A percentile compares a stretch with the other conserved stretches of the same genome.
These are phyloP conservation scores for Rafetus swinhoei DNA, from an alignment of 2,113 vertebrate genomes.

Conservation along the genomic window DNA sequence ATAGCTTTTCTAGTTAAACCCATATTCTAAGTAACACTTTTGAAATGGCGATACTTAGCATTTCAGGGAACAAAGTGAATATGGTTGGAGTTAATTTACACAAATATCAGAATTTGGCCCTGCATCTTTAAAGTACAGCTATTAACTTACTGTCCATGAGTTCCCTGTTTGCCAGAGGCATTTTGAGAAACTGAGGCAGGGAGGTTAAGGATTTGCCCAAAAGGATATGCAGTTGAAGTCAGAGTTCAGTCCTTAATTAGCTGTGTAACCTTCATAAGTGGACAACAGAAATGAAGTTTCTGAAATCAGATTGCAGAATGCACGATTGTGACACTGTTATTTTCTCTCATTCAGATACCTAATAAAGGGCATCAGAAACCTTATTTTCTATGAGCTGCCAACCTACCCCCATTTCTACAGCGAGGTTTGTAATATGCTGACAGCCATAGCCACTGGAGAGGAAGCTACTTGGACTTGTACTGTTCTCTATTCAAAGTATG, in stretches of 20 bases:
- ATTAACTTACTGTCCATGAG: neutral
- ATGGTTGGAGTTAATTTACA: neutral
- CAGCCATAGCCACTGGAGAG: constrained; percentile 76
- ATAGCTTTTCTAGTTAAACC: neutral
- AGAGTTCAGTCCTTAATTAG: neutral
- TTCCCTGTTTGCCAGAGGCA: neutral
- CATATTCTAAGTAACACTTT: neutral
- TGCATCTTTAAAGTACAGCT: neutral
- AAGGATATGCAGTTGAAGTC: neutral
- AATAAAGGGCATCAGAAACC: constrained; percentile 92
- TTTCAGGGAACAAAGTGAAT: neutral
- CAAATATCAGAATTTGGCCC: neutral
- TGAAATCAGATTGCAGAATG: neutral
- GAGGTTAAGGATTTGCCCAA: neutral
- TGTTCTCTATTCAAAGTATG: constrained; percentile 91
- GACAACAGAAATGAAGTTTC: neutral
- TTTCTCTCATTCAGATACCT: constrained; percentile 82
- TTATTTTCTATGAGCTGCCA: constrained; percentile 95
- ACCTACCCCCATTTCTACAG: constrained; percentile 96
- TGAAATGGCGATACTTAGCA: neutral
- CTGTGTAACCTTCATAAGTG: neutral
- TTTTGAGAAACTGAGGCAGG: neutral
- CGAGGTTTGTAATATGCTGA: constrained; percentile 96
- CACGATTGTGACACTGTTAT: neutral
- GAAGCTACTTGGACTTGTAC: constrained; percentile 95